These are phyloP conservation scores for Slavum lentiscoides DNA, from an alignment of 2,888 invertebrate genomes.

Conservation along the genomic window DNA sequence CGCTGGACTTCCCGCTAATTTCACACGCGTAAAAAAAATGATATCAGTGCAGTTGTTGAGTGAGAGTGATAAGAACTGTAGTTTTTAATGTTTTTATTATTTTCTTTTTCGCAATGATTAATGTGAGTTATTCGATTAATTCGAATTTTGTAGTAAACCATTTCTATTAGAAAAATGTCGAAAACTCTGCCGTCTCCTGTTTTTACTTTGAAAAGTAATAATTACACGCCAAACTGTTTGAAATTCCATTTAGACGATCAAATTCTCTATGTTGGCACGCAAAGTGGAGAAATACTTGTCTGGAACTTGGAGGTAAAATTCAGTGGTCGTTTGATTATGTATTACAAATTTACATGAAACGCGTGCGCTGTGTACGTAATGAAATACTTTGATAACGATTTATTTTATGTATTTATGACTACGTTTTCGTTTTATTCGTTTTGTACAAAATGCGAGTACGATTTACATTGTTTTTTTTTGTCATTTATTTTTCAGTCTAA, in stretches of 20 bases:
- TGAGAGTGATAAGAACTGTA: too few relatives aligned
- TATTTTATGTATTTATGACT: neutral
- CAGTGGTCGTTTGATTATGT: neutral
- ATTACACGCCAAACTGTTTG: constrained; percentile 24
- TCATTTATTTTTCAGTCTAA: constrained; percentile 24
- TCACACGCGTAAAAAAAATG: too few relatives aligned
- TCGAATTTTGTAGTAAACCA: too few relatives aligned
- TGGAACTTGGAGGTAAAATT: constrained; percentile 75
- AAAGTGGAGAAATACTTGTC: constrained; percentile 74
- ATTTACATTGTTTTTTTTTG: neutral
- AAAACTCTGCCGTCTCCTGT: constrained; percentile 12
- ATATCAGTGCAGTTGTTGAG: too few relatives aligned
- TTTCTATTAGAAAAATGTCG: constrained; percentile 55
- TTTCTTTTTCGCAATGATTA: too few relatives aligned
- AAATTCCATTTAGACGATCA: constrained; percentile 57
- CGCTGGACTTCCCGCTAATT: too few relatives aligned
- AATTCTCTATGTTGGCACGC: constrained; percentile 74
- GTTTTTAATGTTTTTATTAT: too few relatives aligned
- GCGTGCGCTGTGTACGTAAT: neutral
- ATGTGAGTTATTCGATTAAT: too few relatives aligned
- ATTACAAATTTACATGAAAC: neutral
- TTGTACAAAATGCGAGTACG: neutral
- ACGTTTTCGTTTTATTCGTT: neutral
- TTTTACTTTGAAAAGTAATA: constrained; percentile 58
- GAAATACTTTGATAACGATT: neutral